Conservation (phyloP, 2,797 vertebrate species). For the Limnodromus scolopaceus region DNA sequence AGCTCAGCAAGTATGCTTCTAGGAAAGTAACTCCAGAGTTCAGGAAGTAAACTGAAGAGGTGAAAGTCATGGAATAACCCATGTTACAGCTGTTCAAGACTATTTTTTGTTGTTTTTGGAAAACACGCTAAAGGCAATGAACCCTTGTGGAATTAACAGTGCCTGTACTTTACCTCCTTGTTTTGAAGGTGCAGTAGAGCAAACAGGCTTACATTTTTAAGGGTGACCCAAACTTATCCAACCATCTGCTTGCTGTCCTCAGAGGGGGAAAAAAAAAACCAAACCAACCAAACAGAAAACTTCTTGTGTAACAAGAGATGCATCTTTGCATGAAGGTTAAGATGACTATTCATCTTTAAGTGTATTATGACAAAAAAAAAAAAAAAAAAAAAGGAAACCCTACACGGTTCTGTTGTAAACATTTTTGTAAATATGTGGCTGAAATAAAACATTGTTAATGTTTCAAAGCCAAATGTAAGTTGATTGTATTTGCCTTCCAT, state of each 20-base stretch:
- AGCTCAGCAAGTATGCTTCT: constrained; percentile 64
- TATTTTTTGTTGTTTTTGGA: constrained; percentile 33
- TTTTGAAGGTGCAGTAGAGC: constrained; percentile 64
- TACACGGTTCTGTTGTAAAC: constrained; percentile 63
- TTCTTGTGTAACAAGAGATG: constrained; percentile 57
- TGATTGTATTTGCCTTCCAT: constrained; percentile 58
- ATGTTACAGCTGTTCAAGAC: constrained; percentile 57
- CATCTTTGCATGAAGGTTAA: constrained; percentile 60
- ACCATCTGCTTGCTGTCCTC: constrained; percentile 15
- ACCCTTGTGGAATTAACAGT: constrained; percentile 48
- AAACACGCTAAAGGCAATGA: constrained; percentile 35
- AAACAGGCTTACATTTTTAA: constrained; percentile 61
- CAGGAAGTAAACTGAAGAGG: constrained; percentile 60
- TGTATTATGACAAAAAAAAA: constrained; percentile 52
- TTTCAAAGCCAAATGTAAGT: constrained; percentile 75
- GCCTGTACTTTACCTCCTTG: constrained; percentile 68
- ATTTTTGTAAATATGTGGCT: constrained; percentile 80
- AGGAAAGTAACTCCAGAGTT: constrained; percentile 60
- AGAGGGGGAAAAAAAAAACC: not conserved
- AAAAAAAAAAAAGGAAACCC: constrained; percentile 12
- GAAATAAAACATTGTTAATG: constrained; percentile 75
- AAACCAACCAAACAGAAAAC: not conserved
- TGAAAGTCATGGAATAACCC: constrained; percentile 40
- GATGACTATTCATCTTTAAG: constrained; percentile 71
- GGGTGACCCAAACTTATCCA: constrained; percentile 37